Conservation (phyloP, 2,888 invertebrate species). For the Polia nebulosa region DNA sequence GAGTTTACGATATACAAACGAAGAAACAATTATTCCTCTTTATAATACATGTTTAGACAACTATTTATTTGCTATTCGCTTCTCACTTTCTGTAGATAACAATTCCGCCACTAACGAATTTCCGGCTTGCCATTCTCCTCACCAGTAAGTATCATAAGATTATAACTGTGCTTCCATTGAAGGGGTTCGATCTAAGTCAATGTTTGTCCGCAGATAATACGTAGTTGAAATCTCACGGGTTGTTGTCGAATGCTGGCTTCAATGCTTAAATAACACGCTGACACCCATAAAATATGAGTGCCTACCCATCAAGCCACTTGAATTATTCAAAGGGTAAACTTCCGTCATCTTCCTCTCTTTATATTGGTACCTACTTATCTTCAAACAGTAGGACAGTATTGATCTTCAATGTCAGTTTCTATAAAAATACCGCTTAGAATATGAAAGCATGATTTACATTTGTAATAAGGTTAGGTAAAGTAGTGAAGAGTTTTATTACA, state of each 20-base stretch:
- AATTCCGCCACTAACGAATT: conserved; percentile 1
- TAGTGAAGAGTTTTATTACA: conserved; percentile 3
- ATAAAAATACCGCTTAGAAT: conserved; percentile 22
- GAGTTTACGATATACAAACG: no score
- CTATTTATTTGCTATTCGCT: background rate
- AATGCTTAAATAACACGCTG: conserved; percentile 69
- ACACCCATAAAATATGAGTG: conserved; percentile 62
- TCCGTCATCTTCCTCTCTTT: conserved; percentile 50
- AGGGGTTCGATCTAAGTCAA: conserved; percentile 76
- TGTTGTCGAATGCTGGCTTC: conserved; percentile 68
- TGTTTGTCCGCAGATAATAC: conserved; percentile 80
- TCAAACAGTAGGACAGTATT: conserved; percentile 44
- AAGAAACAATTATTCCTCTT: no score
- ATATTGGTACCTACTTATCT: conserved; percentile 10
- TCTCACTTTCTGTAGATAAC: background rate
- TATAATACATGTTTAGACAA: background rate
- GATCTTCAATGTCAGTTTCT: conserved; percentile 30
- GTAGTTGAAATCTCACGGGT: conserved; percentile 78
- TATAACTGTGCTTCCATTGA: conserved; percentile 70
- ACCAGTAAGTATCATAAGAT: conserved; percentile 67
- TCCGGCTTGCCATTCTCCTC: conserved; percentile 29
- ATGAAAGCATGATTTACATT: conserved; percentile 30
- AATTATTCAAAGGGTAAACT: conserved; percentile 59
- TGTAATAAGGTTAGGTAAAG: conserved; percentile 9
- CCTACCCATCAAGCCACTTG: conserved; percentile 52